A percentile compares a stretch with the other conserved stretches of the same genome.
Evolutionary conservation across 2,888 invertebrate genomes (phyloP).

Genomic region (Agonopterix arenella): DNA sequence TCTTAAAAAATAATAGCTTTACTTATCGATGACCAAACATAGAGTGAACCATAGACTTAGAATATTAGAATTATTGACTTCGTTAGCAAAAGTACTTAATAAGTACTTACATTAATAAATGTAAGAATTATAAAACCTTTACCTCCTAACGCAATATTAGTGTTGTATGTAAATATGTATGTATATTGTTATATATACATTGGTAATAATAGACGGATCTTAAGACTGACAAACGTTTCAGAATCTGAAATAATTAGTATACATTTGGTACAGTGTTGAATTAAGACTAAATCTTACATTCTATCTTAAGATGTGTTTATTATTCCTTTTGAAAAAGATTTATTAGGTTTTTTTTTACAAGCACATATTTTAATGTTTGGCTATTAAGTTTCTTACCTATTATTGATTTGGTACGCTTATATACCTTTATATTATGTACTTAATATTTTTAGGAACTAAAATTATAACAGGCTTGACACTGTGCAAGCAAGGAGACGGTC

Average conservation of each 20-base stretch:
- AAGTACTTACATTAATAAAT: neutral
- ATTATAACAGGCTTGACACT: too few relatives aligned
- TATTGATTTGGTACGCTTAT: too few relatives aligned
- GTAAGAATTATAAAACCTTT: conserved; percentile 6
- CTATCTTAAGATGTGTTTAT: conserved; percentile 64
- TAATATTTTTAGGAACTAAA: too few relatives aligned
- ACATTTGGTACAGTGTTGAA: conserved; percentile 28
- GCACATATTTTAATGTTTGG: too few relatives aligned
- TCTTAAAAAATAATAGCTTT: conserved; percentile 19
- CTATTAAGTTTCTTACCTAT: too few relatives aligned
- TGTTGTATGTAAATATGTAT: conserved; percentile 16
- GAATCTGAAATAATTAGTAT: conserved; percentile 23
- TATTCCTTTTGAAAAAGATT: conserved; percentile 27
- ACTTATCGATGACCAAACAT: conserved; percentile 38
- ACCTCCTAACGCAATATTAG: conserved; percentile 23
- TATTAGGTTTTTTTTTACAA: too few relatives aligned
- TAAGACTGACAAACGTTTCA: conserved; percentile 49
- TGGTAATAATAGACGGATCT: conserved; percentile 65
- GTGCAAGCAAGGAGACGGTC: too few relatives aligned
- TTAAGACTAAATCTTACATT: conserved; percentile 19
- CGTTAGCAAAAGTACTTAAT: neutral
- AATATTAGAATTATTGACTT: conserved; percentile 10
- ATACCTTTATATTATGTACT: too few relatives aligned
- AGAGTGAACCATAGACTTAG: conserved; percentile 24
- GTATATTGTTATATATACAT: conserved; percentile 22